Conservation (phyloP, 2,888 invertebrate genomes). For the Vesta saturnalis region DNA sequence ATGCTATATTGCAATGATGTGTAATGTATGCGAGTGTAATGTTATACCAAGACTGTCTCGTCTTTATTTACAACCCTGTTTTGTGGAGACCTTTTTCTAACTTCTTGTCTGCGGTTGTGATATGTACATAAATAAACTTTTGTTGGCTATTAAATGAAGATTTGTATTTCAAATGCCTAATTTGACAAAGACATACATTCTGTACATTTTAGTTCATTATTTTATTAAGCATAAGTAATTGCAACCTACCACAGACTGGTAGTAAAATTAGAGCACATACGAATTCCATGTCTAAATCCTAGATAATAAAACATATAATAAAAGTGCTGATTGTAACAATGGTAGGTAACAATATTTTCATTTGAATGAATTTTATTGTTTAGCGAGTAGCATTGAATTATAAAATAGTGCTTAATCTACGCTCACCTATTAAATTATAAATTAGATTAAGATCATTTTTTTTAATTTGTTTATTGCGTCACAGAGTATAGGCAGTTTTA, state of each 20-base stretch:
- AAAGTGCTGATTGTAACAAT: no score
- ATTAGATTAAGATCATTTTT: no score
- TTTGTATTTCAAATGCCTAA: conserved; percentile 1
- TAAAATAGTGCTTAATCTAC: no score
- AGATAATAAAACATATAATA: no score
- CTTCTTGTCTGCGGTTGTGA: conserved; percentile 19
- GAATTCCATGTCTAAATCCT: no score
- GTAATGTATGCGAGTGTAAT: conserved; percentile 50
- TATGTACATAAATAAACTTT: conserved; percentile 12
- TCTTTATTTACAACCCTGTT: conserved; percentile 49
- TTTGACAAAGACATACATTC: background rate
- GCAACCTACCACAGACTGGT: no score
- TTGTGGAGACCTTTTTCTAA: conserved; percentile 25
- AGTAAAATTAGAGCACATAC: no score
- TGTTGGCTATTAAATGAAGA: background rate
- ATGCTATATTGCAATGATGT: conserved; percentile 42
- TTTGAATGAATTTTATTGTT: no score
- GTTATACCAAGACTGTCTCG: conserved; percentile 48
- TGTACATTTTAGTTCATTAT: background rate
- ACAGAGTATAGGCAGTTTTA: background rate
- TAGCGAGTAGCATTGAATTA: no score
- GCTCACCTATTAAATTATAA: background rate
- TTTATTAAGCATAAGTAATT: background rate
- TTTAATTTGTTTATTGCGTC: background rate
- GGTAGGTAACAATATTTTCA: no score